These are phyloP conservation scores for Adelognathus sp. DNA, from an alignment of 2,888 invertebrate species.

Conservation along the genomic window DNA sequence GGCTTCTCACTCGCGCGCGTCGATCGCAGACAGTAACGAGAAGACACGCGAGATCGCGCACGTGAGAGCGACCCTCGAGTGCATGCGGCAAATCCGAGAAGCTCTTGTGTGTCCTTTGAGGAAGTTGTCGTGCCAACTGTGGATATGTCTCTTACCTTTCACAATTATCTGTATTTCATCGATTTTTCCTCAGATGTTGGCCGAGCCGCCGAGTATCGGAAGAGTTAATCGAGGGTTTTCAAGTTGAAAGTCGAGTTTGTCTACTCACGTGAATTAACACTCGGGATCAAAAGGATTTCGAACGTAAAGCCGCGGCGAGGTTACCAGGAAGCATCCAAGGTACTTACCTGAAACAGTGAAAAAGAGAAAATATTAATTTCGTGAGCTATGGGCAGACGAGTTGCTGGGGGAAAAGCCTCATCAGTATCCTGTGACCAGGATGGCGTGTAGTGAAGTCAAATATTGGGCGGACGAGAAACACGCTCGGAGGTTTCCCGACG, in stretches of 20 bases:
- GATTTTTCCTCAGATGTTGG: not conserved
- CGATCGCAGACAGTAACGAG: conserved; percentile 2
- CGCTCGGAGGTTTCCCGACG: not conserved
- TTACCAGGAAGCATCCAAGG: conserved; percentile 13
- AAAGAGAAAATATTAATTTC: conserved; percentile 16
- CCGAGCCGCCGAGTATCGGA: not conserved
- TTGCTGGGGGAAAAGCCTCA: not conserved
- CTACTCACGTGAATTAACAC: conserved; percentile 35
- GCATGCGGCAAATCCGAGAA: conserved; percentile 42
- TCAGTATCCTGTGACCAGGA: not conserved
- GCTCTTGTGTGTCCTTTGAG: conserved; percentile 16
- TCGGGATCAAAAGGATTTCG: not conserved
- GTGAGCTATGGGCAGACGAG: not conserved
- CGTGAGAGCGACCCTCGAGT: conserved; percentile 32
- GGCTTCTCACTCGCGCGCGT: not conserved
- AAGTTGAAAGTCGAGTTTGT: not conserved
- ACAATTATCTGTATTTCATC: conserved; percentile 10
- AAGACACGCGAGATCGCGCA: conserved; percentile 35
- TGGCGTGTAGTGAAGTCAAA: not conserved
- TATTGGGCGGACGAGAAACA: not conserved
- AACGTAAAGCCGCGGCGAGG: not conserved
- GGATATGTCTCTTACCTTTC: conserved; percentile 26
- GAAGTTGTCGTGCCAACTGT: conserved; percentile 34
- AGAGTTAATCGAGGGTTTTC: conserved; percentile 1
- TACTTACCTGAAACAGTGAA: conserved; percentile 66